Conservation (phyloP, 1,140 invertebrate species). For the Solenopsis fugax region DNA sequence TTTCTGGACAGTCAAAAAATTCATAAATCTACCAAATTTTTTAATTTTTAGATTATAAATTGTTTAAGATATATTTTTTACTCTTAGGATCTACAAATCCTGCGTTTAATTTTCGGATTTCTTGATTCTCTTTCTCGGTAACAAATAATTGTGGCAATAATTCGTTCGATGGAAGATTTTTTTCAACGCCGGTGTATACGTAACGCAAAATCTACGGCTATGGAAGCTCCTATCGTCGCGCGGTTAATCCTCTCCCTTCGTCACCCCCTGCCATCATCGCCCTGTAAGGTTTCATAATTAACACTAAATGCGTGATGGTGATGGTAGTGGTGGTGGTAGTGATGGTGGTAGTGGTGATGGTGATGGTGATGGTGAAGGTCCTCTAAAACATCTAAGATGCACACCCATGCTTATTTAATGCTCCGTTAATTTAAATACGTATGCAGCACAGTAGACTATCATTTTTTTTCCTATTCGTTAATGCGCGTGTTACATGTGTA, state of each 20-base stretch:
- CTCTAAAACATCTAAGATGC: constrained; percentile 79
- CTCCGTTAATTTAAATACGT: constrained; percentile 77
- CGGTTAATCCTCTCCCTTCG: constrained; percentile 27
- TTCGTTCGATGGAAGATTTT: not conserved
- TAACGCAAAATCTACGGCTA: constrained; percentile 44
- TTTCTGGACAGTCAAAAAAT: not conserved
- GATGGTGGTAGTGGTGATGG: constrained; percentile 10
- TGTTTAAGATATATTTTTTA: not conserved
- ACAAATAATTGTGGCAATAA: constrained; percentile 1
- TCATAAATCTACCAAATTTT: not conserved
- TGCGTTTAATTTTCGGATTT: not conserved
- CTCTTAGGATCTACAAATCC: not conserved
- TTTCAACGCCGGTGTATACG: not conserved
- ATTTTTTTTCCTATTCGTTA: constrained; percentile 68
- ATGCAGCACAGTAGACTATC: constrained; percentile 79
- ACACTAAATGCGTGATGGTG: constrained; percentile 72
- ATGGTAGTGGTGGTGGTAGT: not conserved
- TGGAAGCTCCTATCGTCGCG: constrained; percentile 61
- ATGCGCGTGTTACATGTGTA: constrained; percentile 68
- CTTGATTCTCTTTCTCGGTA: not conserved
- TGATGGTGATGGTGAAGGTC: constrained; percentile 67
- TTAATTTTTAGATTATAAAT: not conserved
- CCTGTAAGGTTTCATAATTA: constrained; percentile 70
- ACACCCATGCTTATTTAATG: constrained; percentile 81
- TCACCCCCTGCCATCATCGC: constrained; percentile 45